These are phyloP conservation scores for Pholis gunnellus DNA, from an alignment of 2,113 vertebrate genomes.

Conservation along the genomic window DNA sequence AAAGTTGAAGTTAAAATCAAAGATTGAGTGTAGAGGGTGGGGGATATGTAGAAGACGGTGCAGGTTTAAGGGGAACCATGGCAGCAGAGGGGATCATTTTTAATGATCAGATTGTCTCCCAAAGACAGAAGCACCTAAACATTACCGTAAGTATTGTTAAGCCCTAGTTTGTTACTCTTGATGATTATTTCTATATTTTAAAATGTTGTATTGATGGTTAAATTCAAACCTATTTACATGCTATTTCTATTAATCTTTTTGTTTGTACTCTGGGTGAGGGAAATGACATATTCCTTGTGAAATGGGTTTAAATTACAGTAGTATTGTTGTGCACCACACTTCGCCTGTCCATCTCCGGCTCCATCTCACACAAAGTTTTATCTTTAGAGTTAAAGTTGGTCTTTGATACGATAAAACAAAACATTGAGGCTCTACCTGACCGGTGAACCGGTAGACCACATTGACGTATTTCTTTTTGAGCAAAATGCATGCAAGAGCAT, in stretches of 20 bases:
- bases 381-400: too few species aligned
- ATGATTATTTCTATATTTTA: neutral
- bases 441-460: too few species aligned
- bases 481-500: too few species aligned
- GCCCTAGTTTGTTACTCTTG: neutral
- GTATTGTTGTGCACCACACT: neutral
- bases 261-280: too few species aligned
- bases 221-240: neutral
- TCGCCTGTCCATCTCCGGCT: too few species aligned
- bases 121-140: neutral
- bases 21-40: slow-evolving; percentile 48
- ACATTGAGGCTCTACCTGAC: too few species aligned
- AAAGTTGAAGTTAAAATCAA: slow-evolving; percentile 75
- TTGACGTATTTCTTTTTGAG: too few species aligned
- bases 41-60: slow-evolving; percentile 8
- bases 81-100: slow-evolving; percentile 21
- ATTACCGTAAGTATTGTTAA: neutral
- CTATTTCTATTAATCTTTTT: too few species aligned
- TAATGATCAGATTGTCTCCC: slow-evolving; percentile 19
- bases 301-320: neutral
- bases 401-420: too few species aligned
- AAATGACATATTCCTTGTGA: neutral
- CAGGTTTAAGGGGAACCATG: slow-evolving; percentile 47
- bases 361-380: too few species aligned
- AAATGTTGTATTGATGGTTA: neutral